Evolutionary conservation across 1,140 invertebrate genomes (phyloP), one percentile per base, ranked within the genome.

Genomic region (Cylas formicarius): DNA sequence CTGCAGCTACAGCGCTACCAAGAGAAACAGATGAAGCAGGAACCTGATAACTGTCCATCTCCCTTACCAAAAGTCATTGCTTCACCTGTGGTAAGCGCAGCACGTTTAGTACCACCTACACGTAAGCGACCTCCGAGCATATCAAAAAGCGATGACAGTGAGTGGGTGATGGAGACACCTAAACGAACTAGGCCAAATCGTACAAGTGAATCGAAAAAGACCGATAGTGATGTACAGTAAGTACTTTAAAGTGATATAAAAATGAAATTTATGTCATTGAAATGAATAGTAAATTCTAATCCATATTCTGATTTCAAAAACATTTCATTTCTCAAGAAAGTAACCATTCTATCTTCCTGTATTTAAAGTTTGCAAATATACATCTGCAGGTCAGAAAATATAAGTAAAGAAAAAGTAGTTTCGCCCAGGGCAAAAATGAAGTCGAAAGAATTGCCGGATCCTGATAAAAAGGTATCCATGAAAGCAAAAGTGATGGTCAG

Each of bases 1-100:
- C 68, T 93, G 3, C 86, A 89, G 51, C 72, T 92, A 48, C 90
- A 92, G 63, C 76, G 84, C 20, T 89, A 91, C 57, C 86, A 90
- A 54, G 86, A 88, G 56, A 80, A 80, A 44, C 81, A 84, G 54
- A 86, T 81, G 75, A 82, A 82, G 50, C 67, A 69, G 26, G 65
- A 68, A 48, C 56, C 57, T 35, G 56, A 67, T 43, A 31, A 61
- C 56, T 11, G 47, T 61, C 51, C 63, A 0, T 44, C 52, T 20
- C 55, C 55, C 10, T 36, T 50, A 20, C 34, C 44, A 7, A 56
- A 50, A 55, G 29, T 52, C 10, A 27, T 60, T 43, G 1, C 44
- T 36, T 33, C 54, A 40, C 42, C 61, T 31, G 31, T 60, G 49
- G 35, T 44, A 29, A 52, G 31, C 29, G 39, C 52, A 17, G 44